A percentile compares a stretch with the other conserved stretches of the same genome.
These are phyloP conservation scores for Prorops nasuta DNA, from an alignment of 1,140 invertebrate species.

Conservation along the genomic window DNA sequence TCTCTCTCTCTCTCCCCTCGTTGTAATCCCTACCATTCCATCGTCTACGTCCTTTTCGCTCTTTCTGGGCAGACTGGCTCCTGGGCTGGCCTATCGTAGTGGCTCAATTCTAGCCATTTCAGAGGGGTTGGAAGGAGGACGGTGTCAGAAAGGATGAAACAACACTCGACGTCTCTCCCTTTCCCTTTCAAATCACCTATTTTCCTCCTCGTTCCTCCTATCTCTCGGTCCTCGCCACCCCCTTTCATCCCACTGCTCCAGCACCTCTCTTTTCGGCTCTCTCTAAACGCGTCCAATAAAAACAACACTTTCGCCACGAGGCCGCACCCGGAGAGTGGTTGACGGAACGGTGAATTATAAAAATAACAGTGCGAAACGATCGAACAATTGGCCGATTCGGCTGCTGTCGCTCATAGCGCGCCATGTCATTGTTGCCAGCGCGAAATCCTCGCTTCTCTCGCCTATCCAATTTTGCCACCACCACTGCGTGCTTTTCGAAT, in stretches of 20 bases:
- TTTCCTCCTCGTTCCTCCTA: not conserved
- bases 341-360: conserved; percentile 47
- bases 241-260: not conserved
- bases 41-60: not conserved
- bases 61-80: no score
- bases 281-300: conserved; percentile 53
- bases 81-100: no score
- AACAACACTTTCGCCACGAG: conserved; percentile 44
- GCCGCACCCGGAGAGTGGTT: not conserved
- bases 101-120: no score
- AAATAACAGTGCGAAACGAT: conserved; percentile 48
- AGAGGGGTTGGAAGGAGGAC: conserved; percentile 28
- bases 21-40: conserved; percentile 8
- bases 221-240: not conserved
- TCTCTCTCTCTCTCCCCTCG: not conserved
- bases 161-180: conserved; percentile 44
- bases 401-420: conserved; percentile 20
- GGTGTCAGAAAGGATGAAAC: conserved; percentile 45
- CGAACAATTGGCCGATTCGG: conserved; percentile 50
- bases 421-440: conserved; percentile 18
- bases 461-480: no score
- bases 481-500: not conserved
- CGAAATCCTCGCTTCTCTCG: conserved; percentile 6
- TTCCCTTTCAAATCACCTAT: not conserved
- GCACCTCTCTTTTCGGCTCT: conserved; percentile 8